These are phyloP conservation scores for Trissolcus brochymenae DNA, from an alignment of 2,888 invertebrate genomes.

Conservation along the genomic window DNA sequence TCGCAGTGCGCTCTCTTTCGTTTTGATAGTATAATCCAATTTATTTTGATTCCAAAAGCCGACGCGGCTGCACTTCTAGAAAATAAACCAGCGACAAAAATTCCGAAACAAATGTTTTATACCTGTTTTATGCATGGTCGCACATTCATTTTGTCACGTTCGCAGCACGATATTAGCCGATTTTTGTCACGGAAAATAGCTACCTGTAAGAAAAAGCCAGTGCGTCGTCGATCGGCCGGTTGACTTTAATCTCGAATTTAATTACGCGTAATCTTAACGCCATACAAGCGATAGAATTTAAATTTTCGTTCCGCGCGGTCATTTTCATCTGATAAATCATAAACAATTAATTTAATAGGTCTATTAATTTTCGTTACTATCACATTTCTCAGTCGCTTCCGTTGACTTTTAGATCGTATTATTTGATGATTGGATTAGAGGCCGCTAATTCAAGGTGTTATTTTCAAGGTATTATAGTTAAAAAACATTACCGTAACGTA, in stretches of 20 bases:
- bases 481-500: neutral
- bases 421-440: slow-evolving; percentile 11
- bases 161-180: slow-evolving; percentile 45
- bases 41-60: slow-evolving; percentile 32
- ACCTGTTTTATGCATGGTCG: slow-evolving; percentile 48
- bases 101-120: slow-evolving; percentile 53
- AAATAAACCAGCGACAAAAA: slow-evolving; percentile 40
- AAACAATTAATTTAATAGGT: slow-evolving; percentile 39
- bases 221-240: slow-evolving; percentile 31
- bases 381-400: slow-evolving; percentile 9
- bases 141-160: slow-evolving; percentile 52
- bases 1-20: slow-evolving; percentile 16
- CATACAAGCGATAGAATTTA: slow-evolving; percentile 45
- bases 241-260: slow-evolving; percentile 56
- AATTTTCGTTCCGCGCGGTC: slow-evolving; percentile 41
- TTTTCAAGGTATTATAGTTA: neutral
- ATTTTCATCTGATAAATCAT: slow-evolving; percentile 41
- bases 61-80: slow-evolving; percentile 17
- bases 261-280: slow-evolving; percentile 52
- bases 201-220: slow-evolving; percentile 38
- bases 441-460: slow-evolving; percentile 17
- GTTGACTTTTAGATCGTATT: slow-evolving; percentile 7
- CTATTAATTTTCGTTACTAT: slow-evolving; percentile 34
- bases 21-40: slow-evolving; percentile 52
- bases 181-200: slow-evolving; percentile 43